Percentiles rank a stretch among this genome's conserved stretches.
These are phyloP conservation scores for Merodon equestris DNA, from an alignment of 2,888 invertebrate genomes.

Conservation along the genomic window DNA sequence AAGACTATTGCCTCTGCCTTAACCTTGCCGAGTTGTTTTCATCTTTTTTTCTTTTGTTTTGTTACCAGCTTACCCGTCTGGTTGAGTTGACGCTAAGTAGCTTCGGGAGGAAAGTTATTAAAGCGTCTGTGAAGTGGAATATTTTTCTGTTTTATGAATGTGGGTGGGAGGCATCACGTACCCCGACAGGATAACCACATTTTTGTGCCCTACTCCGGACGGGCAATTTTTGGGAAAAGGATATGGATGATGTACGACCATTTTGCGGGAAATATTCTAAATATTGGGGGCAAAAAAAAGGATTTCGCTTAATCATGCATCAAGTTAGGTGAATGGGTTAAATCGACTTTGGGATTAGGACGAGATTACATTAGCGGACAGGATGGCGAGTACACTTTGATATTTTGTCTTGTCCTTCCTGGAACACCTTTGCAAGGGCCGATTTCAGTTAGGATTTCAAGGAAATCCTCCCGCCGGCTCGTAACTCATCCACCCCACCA, in stretches of 20 bases:
- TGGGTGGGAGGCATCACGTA: constrained; percentile 28
- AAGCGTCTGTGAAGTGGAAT: constrained; percentile 34
- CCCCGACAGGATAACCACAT: too few species aligned
- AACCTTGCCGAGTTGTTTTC: constrained; percentile 49
- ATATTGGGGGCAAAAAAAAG: background rate
- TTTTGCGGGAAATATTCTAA: constrained; percentile 8
- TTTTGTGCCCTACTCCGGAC: too few species aligned
- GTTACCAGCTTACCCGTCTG: constrained; percentile 49
- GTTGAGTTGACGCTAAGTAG: constrained; percentile 61
- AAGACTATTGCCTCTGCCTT: background rate
- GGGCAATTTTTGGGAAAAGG: constrained; percentile 20
- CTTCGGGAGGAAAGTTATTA: constrained; percentile 53
- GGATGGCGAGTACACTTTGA: too few species aligned
- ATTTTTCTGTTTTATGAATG: constrained; percentile 45
- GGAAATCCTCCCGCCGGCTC: background rate
- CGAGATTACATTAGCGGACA: too few species aligned
- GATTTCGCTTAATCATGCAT: constrained; percentile 3
- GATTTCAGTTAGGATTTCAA: too few species aligned
- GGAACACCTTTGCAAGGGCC: too few species aligned
- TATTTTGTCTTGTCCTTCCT: too few species aligned
- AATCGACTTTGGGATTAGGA: constrained; percentile 16
- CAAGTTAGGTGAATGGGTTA: constrained; percentile 5
- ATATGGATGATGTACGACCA: background rate
- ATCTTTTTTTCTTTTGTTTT: background rate
- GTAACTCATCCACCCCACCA: background rate